These are phyloP conservation scores for Leptinotarsa haldemani DNA, from an alignment of 2,888 invertebrate genomes.

Conservation along the genomic window DNA sequence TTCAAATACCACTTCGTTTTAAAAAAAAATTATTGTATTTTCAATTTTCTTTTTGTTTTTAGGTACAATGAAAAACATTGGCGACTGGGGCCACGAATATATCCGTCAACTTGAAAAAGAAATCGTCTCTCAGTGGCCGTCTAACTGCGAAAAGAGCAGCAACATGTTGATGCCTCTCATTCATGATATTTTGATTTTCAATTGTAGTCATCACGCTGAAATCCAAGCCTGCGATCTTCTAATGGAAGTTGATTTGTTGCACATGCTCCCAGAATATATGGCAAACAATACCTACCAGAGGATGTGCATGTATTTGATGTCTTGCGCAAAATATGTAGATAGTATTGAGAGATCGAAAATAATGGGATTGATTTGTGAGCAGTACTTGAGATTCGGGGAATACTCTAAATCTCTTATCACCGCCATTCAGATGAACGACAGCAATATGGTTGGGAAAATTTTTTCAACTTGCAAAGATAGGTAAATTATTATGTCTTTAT, in stretches of 20 bases:
- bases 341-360: conserved; percentile 89
- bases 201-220: conserved; percentile 98
- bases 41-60: background rate
- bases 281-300: conserved; percentile 90
- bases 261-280: conserved; percentile 83
- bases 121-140: conserved; percentile 87
- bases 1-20: background rate
- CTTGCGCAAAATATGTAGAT: conserved; percentile 94
- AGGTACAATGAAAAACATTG: conserved; percentile 86
- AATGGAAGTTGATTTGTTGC: conserved; percentile 94
- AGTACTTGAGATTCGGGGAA: conserved; percentile 89
- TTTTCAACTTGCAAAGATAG: conserved; percentile 86
- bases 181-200: conserved; percentile 90
- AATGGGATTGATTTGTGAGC: conserved; percentile 79
- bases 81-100: conserved; percentile 99
- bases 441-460: conserved; percentile 82
- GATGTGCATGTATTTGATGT: conserved; percentile 90
- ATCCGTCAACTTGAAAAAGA: conserved; percentile 92
- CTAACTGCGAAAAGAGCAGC: conserved; percentile 63
- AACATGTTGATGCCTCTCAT: conserved; percentile 81
- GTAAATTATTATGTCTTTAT: conserved; percentile 67
- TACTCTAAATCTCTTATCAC: conserved; percentile 88
- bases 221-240: conserved; percentile 97
- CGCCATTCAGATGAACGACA: conserved; percentile 90
- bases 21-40: background rate